Evolutionary conservation across 2,797 vertebrate species (phyloP), one percentile per base, ranked within the genome.

Genomic region (Notoglanidium macrostoma): DNA sequence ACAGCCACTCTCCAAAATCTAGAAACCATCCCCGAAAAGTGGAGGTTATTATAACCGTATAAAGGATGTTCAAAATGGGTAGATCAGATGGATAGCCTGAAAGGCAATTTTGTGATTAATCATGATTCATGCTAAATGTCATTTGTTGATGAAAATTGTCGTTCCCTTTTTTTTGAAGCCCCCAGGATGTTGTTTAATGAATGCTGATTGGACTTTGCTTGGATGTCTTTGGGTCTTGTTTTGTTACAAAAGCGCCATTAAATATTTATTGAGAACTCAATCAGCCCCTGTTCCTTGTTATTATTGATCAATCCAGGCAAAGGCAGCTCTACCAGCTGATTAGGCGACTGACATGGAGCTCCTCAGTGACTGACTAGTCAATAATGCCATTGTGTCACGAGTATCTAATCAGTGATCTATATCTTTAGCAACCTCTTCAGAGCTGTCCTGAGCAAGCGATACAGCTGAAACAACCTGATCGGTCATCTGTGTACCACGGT

Each of bases 211-310:
- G 40, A 44, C 35, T 59, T 61, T 8, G 32, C 29, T 57, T 77
- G 32, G 54, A 21, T 80, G n/a, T 29, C 49, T 77, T 57, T 17
- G 59, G 26, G 40, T 81, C 57, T 29, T n/a, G 79, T 46, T 63
- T 81, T 63, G 35, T 46, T n/a, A 19, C 79, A 46, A 23, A 63
- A 63, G 61, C 54, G 61, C 40, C 79, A 85, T 90, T 65, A 83
- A 89, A 88, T 82, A 86, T 88, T 88, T 85, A 89, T 85, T 82
- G 88, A 86, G 79, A 77, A 77, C 76, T 89, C 77, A 77, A 85
- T 88, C 86, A 86, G 85, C 57, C 79, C 15, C 76, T 63, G 49
- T 83, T 46, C 29, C 68, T 55, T 87, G 85, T 83, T 84, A 51
- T 78, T 87, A 86, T 83, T 84, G 86, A 87, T 90, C 86, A 63